Conservation (phyloP, 1,140 invertebrate species). For the Temnothorax curvispinosus region DNA sequence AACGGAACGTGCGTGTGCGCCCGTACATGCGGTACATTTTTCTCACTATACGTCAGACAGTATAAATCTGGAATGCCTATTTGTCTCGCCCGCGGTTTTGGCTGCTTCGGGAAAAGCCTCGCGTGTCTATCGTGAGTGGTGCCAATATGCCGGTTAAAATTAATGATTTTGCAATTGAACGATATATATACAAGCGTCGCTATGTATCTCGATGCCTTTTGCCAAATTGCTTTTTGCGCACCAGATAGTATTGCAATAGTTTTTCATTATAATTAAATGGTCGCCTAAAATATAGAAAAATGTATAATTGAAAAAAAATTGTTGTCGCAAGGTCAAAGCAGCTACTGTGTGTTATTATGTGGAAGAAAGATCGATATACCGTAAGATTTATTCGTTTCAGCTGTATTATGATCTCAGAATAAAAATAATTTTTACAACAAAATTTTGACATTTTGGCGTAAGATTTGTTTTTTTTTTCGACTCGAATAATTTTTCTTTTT, state of each 20-base stretch:
- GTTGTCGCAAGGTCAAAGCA: background rate
- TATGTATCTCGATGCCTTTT: background rate
- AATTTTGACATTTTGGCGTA: background rate
- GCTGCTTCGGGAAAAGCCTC: background rate
- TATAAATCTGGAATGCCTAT: slow-evolving; percentile 50
- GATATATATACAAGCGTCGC: background rate
- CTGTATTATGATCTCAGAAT: background rate
- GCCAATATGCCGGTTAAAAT: slow-evolving; percentile 14
- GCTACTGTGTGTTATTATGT: background rate
- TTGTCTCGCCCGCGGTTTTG: slow-evolving; percentile 25
- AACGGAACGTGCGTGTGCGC: slow-evolving; percentile 39
- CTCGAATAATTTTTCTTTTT: background rate
- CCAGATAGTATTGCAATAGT: background rate
- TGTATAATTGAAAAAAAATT: background rate
- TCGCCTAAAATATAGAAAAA: background rate
- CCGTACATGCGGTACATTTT: slow-evolving; percentile 53
- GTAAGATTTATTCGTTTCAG: background rate
- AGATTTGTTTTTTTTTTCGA: background rate
- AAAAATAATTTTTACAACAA: background rate
- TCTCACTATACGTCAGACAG: slow-evolving; percentile 44
- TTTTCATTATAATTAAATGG: background rate
- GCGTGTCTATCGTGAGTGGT: background rate
- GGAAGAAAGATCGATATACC: background rate
- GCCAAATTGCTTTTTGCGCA: background rate
- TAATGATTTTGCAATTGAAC: slow-evolving; percentile 10